Percentiles rank a stretch among this genome's conserved stretches.
Conservation (phyloP, 2,113 vertebrate genomes). For the Donacobius atricapilla region DNA sequence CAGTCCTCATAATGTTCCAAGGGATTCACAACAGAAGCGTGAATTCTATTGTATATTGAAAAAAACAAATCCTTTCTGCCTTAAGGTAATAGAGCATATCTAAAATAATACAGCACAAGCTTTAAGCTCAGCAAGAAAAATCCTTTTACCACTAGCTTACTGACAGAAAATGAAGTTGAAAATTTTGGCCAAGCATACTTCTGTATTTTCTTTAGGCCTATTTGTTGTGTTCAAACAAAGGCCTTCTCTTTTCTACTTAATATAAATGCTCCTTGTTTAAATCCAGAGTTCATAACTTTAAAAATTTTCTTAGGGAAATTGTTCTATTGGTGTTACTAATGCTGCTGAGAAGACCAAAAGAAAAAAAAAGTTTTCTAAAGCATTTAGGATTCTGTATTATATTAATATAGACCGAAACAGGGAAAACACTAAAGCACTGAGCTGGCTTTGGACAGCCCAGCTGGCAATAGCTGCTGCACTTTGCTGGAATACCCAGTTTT, state of each 20-base stretch:
- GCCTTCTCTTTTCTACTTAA: conserved; percentile 10
- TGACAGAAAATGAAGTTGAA: conserved; percentile 19
- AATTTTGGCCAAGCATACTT: background rate
- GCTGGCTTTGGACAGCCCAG: background rate
- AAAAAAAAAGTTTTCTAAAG: background rate
- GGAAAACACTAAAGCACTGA: background rate
- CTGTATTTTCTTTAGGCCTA: background rate
- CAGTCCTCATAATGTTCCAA: background rate
- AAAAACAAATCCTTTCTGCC: conserved; percentile 5
- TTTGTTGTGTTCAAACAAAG: conserved; percentile 30
- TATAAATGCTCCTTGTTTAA: background rate
- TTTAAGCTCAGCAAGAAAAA: conserved; percentile 29
- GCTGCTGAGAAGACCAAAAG: background rate
- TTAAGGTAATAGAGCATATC: conserved; percentile 39
- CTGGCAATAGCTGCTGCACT: background rate
- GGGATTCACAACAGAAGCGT: background rate
- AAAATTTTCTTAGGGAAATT: background rate
- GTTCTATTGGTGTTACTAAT: background rate
- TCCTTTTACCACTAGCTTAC: background rate
- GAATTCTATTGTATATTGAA: background rate
- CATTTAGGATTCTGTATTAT: background rate
- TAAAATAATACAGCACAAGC: conserved; percentile 23
- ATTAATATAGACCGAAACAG: background rate
- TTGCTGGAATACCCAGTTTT: background rate
- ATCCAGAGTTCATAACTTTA: conserved; percentile 11